These are phyloP conservation scores for Rhincodon typus DNA, from an alignment of 2,797 vertebrate genomes.

Conservation along the genomic window DNA sequence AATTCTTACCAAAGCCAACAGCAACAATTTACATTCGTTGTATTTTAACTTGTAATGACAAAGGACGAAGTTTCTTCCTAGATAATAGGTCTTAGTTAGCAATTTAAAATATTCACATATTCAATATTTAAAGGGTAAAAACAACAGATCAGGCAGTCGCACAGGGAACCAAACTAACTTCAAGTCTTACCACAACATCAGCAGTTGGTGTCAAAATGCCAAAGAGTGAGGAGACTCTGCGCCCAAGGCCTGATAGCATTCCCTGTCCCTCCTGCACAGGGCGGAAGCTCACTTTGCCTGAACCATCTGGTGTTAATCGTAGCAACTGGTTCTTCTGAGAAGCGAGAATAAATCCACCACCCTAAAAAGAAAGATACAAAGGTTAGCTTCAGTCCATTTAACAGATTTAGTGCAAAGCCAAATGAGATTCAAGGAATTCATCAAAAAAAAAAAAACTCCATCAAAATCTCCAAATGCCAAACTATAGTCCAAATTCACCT, in stretches of 20 bases:
- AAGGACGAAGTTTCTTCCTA: background rate
- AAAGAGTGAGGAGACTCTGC: slow-evolving; percentile 83
- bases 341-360: slow-evolving; percentile 78
- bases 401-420: background rate
- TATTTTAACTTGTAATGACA: background rate
- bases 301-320: slow-evolving; percentile 62
- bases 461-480: background rate
- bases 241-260: slow-evolving; percentile 85
- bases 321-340: slow-evolving; percentile 69
- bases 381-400: background rate
- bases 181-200: slow-evolving; percentile 67
- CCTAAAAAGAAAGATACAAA: slow-evolving; percentile 54
- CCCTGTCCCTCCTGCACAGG: slow-evolving; percentile 78
- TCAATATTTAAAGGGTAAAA: background rate
- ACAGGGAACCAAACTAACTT: background rate
- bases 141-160: background rate
- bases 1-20: background rate
- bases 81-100: background rate
- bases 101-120: background rate
- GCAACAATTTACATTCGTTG: too few relatives aligned
- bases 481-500: background rate
- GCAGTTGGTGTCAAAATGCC: slow-evolving; percentile 77
- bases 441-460: background rate
- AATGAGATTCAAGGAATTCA: background rate
- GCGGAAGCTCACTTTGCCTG: slow-evolving; percentile 71